Evolutionary conservation across 2,797 vertebrate genomes (phyloP).

Genomic region (Leptodactylus fallax): DNA sequence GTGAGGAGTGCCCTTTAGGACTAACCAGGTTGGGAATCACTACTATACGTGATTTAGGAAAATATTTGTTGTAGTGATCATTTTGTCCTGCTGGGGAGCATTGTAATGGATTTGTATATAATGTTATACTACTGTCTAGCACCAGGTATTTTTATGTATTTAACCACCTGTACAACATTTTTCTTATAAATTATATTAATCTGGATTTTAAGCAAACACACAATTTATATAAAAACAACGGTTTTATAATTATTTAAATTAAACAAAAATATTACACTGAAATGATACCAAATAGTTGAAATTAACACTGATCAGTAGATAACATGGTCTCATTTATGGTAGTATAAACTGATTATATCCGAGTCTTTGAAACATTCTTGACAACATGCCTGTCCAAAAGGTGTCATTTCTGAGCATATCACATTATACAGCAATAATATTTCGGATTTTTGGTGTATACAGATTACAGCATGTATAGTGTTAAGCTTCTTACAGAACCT

Average conservation of each 20-base stretch:
- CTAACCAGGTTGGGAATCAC: too few relatives aligned
- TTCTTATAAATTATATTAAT: not conserved
- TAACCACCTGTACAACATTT: not conserved
- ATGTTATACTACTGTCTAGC: too few relatives aligned
- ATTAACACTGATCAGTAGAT: conserved; percentile 62
- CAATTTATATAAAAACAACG: conserved; percentile 55
- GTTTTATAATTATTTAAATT: conserved; percentile 64
- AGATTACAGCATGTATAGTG: conserved; percentile 44
- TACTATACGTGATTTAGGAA: not conserved
- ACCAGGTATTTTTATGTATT: not conserved
- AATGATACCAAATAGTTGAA: conserved; percentile 60
- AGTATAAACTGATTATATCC: conserved; percentile 41
- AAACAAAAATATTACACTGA: conserved; percentile 61
- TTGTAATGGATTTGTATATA: not conserved
- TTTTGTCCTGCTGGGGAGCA: not conserved
- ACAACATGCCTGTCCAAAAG: conserved; percentile 33
- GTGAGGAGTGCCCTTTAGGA: too few relatives aligned
- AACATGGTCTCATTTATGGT: conserved; percentile 51
- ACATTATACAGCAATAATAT: conserved; percentile 52
- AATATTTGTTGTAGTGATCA: not conserved
- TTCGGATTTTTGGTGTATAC: conserved; percentile 55
- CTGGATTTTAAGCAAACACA: conserved; percentile 43
- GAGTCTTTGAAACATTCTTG: conserved; percentile 37
- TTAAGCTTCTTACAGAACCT: conserved; percentile 27
- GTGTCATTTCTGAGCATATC: conserved; percentile 30